Evolutionary conservation across 2,797 vertebrate species (phyloP).

Genomic region (Galago senegalensis): DNA sequence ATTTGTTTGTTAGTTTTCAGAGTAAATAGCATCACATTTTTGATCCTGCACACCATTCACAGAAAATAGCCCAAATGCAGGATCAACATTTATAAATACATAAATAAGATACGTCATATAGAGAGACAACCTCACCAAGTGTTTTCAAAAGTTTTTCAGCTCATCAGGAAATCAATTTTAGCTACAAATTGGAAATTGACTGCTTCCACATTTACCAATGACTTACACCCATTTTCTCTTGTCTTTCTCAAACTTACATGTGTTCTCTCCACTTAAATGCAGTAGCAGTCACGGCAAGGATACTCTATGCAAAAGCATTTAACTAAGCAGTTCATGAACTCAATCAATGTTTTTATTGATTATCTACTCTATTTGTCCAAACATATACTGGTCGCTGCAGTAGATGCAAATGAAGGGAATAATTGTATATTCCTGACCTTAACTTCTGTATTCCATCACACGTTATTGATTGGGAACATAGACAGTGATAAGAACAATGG

Average conservation of each 20-base stretch:
- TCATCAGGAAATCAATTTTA: constrained; percentile 51
- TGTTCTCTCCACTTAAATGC: not conserved
- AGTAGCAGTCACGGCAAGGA: not conserved
- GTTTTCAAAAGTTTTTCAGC: constrained; percentile 58
- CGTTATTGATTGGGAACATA: not conserved
- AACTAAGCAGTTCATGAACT: constrained; percentile 42
- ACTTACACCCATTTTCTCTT: not conserved
- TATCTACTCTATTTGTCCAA: constrained; percentile 18
- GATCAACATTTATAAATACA: not conserved
- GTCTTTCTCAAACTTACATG: not conserved
- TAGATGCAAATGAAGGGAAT: not conserved
- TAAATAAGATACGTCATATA: not conserved
- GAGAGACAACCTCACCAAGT: constrained; percentile 5
- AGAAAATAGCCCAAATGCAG: constrained; percentile 1
- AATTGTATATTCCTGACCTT: not conserved
- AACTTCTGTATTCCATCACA: not conserved
- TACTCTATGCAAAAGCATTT: not conserved
- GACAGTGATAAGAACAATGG: not conserved
- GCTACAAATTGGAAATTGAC: not conserved
- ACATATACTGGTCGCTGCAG: not conserved
- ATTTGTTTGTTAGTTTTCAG: not conserved
- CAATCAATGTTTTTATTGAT: constrained; percentile 38
- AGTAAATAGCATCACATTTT: not conserved
- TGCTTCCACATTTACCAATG: not conserved
- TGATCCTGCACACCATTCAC: not conserved